Evolutionary conservation across 2,888 invertebrate genomes (phyloP), one percentile per base, ranked within the genome.

Genomic region (Girardia tigrina): DNA sequence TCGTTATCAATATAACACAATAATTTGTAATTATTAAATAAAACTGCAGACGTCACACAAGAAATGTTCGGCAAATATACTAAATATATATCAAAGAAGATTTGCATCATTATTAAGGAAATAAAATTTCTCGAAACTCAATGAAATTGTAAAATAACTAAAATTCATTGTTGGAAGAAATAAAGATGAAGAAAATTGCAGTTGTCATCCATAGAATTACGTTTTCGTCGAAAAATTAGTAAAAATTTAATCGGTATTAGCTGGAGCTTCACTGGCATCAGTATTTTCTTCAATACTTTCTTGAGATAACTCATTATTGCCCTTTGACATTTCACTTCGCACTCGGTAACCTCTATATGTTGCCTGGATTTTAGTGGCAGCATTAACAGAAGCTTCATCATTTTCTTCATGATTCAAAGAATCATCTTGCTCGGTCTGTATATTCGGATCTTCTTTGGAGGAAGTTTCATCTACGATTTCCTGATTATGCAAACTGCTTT

Each of bases 111-210:
- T 36, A 12, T 12, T 36, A 56, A 56, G 56, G 56, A 56, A 56
- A 56, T 56, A 12, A 56, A 56, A 56, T 12, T n/a, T 56, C n/a
- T 56, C 56, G 56, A 56, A 56, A 56, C 56, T 56, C 56, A 56
- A 56, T 20, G 56, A 56, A 56, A 56, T 56, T 56, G n/a, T 56
- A 56, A 56, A 56, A 56, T n/a, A 56, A 56, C 56, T 56, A 56
- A 56, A 56, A 8, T 56, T 56, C 23, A n/a, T 4, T 4, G 4
- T 6, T 20, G 56, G 23, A 56, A 56, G n/a, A 56, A 56, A 56
- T 20, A 12, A 36, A 12, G 12, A 8, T 12, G 16, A 8, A 36
- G 16, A 12, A 16, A 36, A 36, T 36, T 16, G 36, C 16, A 36
- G 36, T 16, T 12, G 16, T 36, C 8, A 12, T 36, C 16, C 36